A percentile compares a stretch with the other conserved stretches of the same genome.
These are phyloP conservation scores for Marronus borbonicus DNA, from an alignment of 2,888 invertebrate species.

Conservation along the genomic window DNA sequence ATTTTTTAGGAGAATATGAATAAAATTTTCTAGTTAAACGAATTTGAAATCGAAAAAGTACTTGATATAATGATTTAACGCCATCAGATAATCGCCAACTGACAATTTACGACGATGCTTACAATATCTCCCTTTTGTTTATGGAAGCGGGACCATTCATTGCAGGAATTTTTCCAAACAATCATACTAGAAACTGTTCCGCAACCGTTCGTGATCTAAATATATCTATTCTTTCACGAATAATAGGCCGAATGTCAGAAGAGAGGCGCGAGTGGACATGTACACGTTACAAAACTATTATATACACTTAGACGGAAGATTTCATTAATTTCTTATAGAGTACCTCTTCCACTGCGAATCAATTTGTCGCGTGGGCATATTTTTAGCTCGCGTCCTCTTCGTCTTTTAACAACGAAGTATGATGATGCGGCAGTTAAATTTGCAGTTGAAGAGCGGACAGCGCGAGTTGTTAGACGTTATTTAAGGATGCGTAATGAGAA, in stretches of 20 bases:
- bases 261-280: not conserved
- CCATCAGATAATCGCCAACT: not conserved
- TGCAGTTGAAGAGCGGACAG: constrained; percentile 1
- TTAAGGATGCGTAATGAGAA: constrained; percentile 33
- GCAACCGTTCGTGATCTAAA: constrained; percentile 21
- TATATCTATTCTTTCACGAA: constrained; percentile 20
- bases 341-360: constrained; percentile 34
- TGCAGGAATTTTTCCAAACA: constrained; percentile 1
- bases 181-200: constrained; percentile 3
- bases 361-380: constrained; percentile 34
- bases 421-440: constrained; percentile 21
- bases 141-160: not conserved
- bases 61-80: too few relatives aligned
- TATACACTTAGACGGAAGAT: constrained; percentile 21
- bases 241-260: not conserved
- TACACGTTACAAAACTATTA: not conserved
- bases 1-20: too few relatives aligned
- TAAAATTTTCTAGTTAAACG: too few relatives aligned
- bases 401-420: too few relatives aligned
- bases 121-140: constrained; percentile 6
- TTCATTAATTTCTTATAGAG: constrained; percentile 39
- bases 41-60: too few relatives aligned
- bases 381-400: not conserved
- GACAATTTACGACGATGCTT: not conserved
- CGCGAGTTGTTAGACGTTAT: constrained; percentile 9